A percentile compares a stretch with the other conserved stretches of the same genome.
Conservation (phyloP, 2,888 invertebrate species). For the Monochamus alternatus region DNA sequence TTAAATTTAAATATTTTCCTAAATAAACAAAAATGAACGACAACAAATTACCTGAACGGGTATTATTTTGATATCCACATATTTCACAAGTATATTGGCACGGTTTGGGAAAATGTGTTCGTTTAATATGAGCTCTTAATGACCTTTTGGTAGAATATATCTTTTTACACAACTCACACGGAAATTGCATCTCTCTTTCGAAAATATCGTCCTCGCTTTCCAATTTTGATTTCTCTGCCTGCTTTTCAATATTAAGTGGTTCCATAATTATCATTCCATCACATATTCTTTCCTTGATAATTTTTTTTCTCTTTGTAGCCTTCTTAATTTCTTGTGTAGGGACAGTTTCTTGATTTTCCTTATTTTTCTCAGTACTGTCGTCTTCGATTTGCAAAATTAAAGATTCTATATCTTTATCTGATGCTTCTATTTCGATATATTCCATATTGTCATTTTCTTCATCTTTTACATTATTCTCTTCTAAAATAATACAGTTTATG, state of each 20-base stretch:
- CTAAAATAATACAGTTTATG: constrained; percentile 37
- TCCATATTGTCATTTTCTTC: constrained; percentile 34
- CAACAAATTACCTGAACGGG: constrained; percentile 46
- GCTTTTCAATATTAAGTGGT: background rate
- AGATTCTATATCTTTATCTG: constrained; percentile 40
- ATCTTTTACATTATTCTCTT: constrained; percentile 27
- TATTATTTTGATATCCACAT: constrained; percentile 56
- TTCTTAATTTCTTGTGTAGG: constrained; percentile 16
- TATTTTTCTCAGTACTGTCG: constrained; percentile 21
- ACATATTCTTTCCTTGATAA: background rate
- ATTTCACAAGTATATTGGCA: constrained; percentile 54
- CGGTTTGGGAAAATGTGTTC: constrained; percentile 43
- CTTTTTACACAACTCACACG: constrained; percentile 48
- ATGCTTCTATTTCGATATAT: constrained; percentile 40
- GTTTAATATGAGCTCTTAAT: constrained; percentile 48
- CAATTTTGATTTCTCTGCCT: background rate
- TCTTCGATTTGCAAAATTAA: constrained; percentile 3
- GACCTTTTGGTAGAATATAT: constrained; percentile 36
- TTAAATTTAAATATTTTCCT: too few species aligned
- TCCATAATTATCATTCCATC: constrained; percentile 23
- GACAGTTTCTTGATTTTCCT: constrained; percentile 12
- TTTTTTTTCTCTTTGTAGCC: constrained; percentile 27
- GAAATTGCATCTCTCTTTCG: constrained; percentile 44
- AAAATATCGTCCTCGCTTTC: constrained; percentile 44
- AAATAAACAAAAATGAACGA: background rate